Base-by-base conservation (phyloP, 2,113 vertebrate genomes). In the Chelonoidis abingdonii region DNA sequence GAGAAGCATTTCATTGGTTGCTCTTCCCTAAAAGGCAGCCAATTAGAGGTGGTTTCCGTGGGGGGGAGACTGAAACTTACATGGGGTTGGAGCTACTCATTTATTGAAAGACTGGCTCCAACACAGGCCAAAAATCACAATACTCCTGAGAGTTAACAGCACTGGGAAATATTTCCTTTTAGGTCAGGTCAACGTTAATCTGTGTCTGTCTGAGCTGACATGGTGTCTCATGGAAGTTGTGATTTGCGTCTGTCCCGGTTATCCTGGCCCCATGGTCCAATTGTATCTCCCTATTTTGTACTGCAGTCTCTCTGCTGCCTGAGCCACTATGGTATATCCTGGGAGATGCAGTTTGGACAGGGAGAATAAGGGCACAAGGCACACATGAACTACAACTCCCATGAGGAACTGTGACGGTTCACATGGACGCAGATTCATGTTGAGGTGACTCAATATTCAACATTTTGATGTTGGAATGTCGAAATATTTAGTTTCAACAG, bases 31-130 rank as follows among this genome's bases (percentile, higher is more conserved):
- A 24, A 35, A 76, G 12, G 21, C 72, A 76, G 38, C 22, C 79
- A 96, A 47, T 72, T 35, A 93, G n/a, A 78, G 85, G 91, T 84
- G 88, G 57, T 6, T 85, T 83, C 49, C 76, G 47, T 72, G 75
- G 50, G 65, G 69, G 76, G 87, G 83, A 90, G 54, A n/a, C 38
- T 65, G 85, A 41, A 90, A 17, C 41, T 29, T 79, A 19, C 11
- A 27, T 80, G 83, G 24, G 4, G 49, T 31, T 94, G 49, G 13
- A 89, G 87, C 90, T n/a, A 11, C 0, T 1, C 52, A 52, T 29
- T 54, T 90, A 44, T 78, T 83, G 72, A 52, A 88, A 88, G 89
- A 84, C 62, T 10, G 1, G 9, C 50, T 92, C 35, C 80, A 57
- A 44, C 93, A 90, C 6, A 69, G 92, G 80, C 25, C 24, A 92